These are phyloP conservation scores for Stegodyphus mimosarum DNA, from an alignment of 1,140 invertebrate genomes.

Conservation along the genomic window DNA sequence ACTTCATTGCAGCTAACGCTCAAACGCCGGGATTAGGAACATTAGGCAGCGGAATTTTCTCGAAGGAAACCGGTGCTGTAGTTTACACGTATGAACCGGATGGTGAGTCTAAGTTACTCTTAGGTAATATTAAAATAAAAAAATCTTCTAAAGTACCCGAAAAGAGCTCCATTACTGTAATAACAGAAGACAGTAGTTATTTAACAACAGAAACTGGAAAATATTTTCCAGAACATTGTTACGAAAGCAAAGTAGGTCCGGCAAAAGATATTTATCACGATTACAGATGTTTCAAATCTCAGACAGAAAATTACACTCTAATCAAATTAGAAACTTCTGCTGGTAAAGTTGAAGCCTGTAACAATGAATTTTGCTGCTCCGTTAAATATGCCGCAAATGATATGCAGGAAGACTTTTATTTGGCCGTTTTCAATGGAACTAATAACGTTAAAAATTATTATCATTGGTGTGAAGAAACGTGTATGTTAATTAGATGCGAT, in stretches of 20 bases:
- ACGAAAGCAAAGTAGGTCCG: slow-evolving; percentile 9
- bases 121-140: slow-evolving; percentile 24
- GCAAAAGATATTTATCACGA: background rate
- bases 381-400: slow-evolving; percentile 28
- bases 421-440: slow-evolving; percentile 32
- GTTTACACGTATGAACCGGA: slow-evolving; percentile 41
- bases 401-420: slow-evolving; percentile 35
- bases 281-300: slow-evolving; percentile 15
- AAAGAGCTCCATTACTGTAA: background rate
- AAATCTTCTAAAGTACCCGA: background rate
- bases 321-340: slow-evolving; percentile 9
- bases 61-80: slow-evolving; percentile 12
- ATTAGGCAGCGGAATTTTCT: slow-evolving; percentile 62
- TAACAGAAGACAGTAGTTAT: background rate
- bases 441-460: slow-evolving; percentile 24
- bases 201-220: slow-evolving; percentile 22
- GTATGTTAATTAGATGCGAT: slow-evolving; percentile 54
- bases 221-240: slow-evolving; percentile 23
- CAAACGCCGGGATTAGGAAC: slow-evolving; percentile 67
- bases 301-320: slow-evolving; percentile 26
- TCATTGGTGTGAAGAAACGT: slow-evolving; percentile 57
- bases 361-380: slow-evolving; percentile 56
- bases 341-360: slow-evolving; percentile 33
- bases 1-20: slow-evolving; percentile 73
- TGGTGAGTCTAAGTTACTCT: slow-evolving; percentile 35